Base-by-base conservation (phyloP, 2,797 vertebrate species). In the Craterocephalus amniculus region DNA sequence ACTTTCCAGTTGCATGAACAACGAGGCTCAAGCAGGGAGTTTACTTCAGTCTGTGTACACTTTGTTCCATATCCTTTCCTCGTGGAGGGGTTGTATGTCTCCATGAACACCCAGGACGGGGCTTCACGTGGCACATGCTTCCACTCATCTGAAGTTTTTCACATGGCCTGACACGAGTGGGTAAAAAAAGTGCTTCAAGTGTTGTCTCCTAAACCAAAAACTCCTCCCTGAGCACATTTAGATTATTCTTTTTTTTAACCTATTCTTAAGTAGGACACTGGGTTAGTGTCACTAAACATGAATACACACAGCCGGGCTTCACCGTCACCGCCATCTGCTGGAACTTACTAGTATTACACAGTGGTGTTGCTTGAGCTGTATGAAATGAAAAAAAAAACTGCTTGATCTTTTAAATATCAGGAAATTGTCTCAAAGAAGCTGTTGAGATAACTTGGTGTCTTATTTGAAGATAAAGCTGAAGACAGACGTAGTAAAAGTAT, bases 61-160 rank as follows among this genome's bases (percentile, higher is more conserved):
- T 87, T 63, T 86, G 88, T 90, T 89, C 87, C 64, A 76, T 76
- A 59, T 57, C 40, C 76, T 72, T 59, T 70, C 38, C n/a, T 62
- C 18, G 16, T 32, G 57, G n/a, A 48, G 72, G 59, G 52, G 43
- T 57, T 60, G 38, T 55, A 6, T 68, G 62, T 58, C 67, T 62
- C 60, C 29, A 62, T 70, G 51, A 55, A 35, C 67, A 80, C 60
- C 57, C 61, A 29, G 69, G 63, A 74, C 75, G 40, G 64, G 52
- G 49, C 68, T 86, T 70, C 85, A 89, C 83, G 77, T 88, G 83
- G 82, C 86, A 70, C 27, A 4, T 34, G 40, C 52, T 63, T 63
- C 51, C 31, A 26, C 34, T 71, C 26, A 70, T 72, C 72, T 78
- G 60, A 55, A 70, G 40, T 75, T 70, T 68, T 74, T 71, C 79